Conservation (phyloP, 2,888 invertebrate species). For the Mactromeris polynyma region DNA sequence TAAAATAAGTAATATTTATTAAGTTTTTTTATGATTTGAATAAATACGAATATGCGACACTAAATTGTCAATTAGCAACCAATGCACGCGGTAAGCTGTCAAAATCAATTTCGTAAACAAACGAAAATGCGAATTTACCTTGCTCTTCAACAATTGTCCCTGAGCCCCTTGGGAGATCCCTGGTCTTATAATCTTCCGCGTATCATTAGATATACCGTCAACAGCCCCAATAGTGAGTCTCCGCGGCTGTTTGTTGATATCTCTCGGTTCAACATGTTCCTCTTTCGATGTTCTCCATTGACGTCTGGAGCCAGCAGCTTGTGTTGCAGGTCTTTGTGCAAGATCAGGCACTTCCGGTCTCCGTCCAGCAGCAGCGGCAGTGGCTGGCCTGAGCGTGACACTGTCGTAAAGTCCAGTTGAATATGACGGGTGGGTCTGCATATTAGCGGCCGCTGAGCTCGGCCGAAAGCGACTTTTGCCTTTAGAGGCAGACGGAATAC, state of each 20-base stretch:
- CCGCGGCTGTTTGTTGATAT: constrained; percentile 76
- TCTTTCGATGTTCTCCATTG: constrained; percentile 66
- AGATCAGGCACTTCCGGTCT: constrained; percentile 58
- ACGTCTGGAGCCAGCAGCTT: constrained; percentile 78
- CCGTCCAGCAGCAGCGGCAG: constrained; percentile 74
- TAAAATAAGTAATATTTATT: not conserved
- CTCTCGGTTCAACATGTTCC: constrained; percentile 72
- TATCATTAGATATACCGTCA: constrained; percentile 81
- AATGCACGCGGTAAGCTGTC: constrained; percentile 59
- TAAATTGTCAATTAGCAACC: constrained; percentile 54
- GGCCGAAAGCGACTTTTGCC: constrained; percentile 81
- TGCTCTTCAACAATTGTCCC: constrained; percentile 77
- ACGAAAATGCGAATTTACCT: constrained; percentile 70
- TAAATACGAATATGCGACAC: constrained; percentile 43
- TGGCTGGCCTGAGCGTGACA: constrained; percentile 77
- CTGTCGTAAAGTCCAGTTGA: constrained; percentile 83
- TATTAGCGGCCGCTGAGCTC: constrained; percentile 85
- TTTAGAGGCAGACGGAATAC: constrained; percentile 62
- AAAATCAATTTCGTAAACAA: constrained; percentile 58
- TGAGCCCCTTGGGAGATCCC: constrained; percentile 71
- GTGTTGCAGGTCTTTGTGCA: constrained; percentile 80
- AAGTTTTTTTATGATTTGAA: not conserved
- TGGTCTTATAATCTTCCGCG: constrained; percentile 71
- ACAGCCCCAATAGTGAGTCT: constrained; percentile 82
- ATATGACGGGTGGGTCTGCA: constrained; percentile 85